Base-by-base conservation (phyloP, 92 coral and sea anemone species). In the Umimayanthus chanpuru region DNA sequence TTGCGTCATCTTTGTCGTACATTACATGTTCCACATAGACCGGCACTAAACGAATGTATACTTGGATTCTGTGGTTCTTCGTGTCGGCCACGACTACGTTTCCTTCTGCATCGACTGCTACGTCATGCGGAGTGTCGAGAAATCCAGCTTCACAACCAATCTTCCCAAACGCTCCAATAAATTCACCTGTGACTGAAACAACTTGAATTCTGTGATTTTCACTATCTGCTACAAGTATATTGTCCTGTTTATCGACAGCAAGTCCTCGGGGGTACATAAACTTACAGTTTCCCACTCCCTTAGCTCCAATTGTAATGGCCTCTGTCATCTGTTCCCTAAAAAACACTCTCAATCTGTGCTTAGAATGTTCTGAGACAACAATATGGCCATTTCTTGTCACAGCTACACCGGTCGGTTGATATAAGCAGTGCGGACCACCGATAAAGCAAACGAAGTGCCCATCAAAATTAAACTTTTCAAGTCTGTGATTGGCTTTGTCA, bases 161-260 rank as follows among this genome's bases (percentile, higher is more conserved):
- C 67, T 81, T 92, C 11, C 99, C 99, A 85, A 96, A 95, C 41
- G 94, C 87, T 28, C 94, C 96, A 9, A 95, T 87, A 15, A 86
- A 88, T 65, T 91, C 98, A 9, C 98, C 99, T 8, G 81, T 88
- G 2, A 92, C 41, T 71, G 93, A 89, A 41, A 96, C 79, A 53
- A 93, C 95, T 38, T 96, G 98, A 65, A 95, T 95, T 72, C 98
- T 93, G 87, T 96, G 99, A 76, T 95, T 96, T 75, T 90, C 98
- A 50, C 98, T 95, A 73, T 96, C 99, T 10, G 98, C 98, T 2
- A 96, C 96, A 26, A 96, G 78, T 70, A 94, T 88, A 76, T 96
- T 96, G 73, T 92, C 92, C 43, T 92, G 85, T 2, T 87, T 92
- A 82, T 96, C 98, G 15, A 95, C 80, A 23, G 98, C 91, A 9